Conservation (phyloP, 2,113 vertebrate genomes). For the Pontoporia blainvillei region DNA sequence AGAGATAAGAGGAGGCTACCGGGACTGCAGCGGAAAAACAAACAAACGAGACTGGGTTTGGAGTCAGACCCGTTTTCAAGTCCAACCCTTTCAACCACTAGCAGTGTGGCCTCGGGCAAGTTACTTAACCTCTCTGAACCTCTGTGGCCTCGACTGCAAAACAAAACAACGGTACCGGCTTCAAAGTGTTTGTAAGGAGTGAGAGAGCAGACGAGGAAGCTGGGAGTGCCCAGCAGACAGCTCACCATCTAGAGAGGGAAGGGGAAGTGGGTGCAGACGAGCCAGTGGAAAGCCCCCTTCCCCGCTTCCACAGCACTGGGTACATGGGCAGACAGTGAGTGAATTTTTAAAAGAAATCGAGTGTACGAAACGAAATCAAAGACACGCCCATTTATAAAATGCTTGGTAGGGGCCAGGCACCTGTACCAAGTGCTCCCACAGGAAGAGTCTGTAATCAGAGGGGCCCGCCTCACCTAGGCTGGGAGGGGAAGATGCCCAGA, state of each 20-base stretch:
- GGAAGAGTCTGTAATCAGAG: background rate
- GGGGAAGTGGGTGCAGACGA: rapidly evolving
- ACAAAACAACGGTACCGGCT: background rate
- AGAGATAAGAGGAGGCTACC: background rate
- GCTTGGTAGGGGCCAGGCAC: background rate
- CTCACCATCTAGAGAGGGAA: background rate
- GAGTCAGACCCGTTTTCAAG: background rate
- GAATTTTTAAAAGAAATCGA: background rate
- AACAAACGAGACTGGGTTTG: background rate
- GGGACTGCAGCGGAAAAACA: background rate
- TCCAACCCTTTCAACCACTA: background rate
- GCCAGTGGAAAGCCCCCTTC: background rate
- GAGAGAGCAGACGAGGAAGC: background rate
- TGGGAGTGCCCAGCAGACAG: background rate
- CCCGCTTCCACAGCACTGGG: background rate
- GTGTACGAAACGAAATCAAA: background rate
- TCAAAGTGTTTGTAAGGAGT: background rate
- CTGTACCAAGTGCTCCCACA: background rate
- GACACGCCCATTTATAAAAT: background rate
- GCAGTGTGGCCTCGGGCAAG: background rate
- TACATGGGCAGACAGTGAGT: background rate
- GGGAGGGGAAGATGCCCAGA: background rate
- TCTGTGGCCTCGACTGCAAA: background rate
- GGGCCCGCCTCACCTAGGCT: background rate
- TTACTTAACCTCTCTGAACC: background rate